Conservation (phyloP, 2,797 vertebrate species). For the Enteromius radiatus region DNA sequence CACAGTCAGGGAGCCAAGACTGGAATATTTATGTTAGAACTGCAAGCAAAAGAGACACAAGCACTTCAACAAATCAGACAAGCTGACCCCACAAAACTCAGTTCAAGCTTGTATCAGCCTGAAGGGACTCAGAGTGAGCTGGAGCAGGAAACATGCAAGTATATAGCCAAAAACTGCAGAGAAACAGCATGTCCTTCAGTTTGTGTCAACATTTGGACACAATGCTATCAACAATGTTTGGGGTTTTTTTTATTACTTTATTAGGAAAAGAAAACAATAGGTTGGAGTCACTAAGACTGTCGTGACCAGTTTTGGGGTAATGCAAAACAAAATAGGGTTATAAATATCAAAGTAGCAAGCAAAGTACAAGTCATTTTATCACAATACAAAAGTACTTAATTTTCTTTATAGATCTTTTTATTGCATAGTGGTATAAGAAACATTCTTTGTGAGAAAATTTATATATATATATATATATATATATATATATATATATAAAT, state of each 20-base stretch:
- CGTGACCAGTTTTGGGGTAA: not conserved
- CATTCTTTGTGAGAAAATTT: not conserved
- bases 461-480: too few species aligned
- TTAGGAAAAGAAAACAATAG: constrained; percentile 10
- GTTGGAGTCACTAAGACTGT: not conserved
- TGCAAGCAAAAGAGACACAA: not conserved
- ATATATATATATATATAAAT: too few species aligned
- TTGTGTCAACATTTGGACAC: constrained; percentile 32
- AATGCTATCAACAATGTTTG: not conserved
- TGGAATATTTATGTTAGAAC: constrained; percentile 27
- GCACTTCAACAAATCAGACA: not conserved
- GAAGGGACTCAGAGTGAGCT: not conserved
- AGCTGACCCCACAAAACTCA: constrained; percentile 11
- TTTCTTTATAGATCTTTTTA: not conserved
- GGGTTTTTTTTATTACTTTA: not conserved
- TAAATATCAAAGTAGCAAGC: not conserved
- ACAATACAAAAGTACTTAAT: not conserved
- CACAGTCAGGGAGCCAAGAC: not conserved
- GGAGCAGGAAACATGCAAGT: not conserved
- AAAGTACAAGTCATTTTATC: not conserved
- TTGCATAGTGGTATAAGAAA: not conserved
- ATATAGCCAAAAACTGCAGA: not conserved
- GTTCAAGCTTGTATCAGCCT: not conserved
- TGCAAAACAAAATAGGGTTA: not conserved
- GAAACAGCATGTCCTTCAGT: constrained; percentile 20